Evolutionary conservation across 2,797 vertebrate genomes (phyloP), one percentile per base, ranked within the genome.

Genomic region (Craterocephalus amniculus): DNA sequence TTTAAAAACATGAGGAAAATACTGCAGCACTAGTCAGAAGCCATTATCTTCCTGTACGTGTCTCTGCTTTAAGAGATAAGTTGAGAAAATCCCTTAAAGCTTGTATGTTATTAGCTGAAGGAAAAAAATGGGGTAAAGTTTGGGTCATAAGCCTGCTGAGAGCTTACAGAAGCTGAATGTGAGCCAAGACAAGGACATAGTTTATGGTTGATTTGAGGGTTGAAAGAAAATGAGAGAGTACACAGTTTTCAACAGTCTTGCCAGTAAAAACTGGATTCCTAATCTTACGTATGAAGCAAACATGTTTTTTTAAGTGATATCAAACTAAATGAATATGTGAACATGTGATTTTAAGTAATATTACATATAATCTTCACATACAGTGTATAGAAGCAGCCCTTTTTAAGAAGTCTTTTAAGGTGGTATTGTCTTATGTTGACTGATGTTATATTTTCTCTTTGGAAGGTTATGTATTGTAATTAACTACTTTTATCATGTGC

Each of bases 61-160:
- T 63, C 61, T 35, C 71, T 78, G 75, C 68, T 60, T 55, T 36
- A 1, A 51, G 31, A 76, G 67, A 80, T 68, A 74, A 72, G 38
- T 72, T 67, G 51, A 66, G 40, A 65, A 70, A 75, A 80, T 65
- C 69, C 76, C 63, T 52, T 4, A 32, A 48, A 70, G 73, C 45
- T 29, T 6, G 1, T 29, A 1, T 58, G 31, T 78, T 68, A 75
- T 62, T 61, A 70, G 27, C 63, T 32, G 38, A 18, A 40, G 38
- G 35, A 59, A 14, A 59, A 36, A 49, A 40, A 70, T 29, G 40
- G 70, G 40, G 12, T 65, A 31, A 27, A 61, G 43, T 29, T 29
- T 49, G n/a, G 26, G 22, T 31, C 51, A 61, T 35, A 18, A 58
- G 12, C 11, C 22, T 4, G 49, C 27, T 24, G 16, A 64, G 63